phyloP scores from a whole-genome alignment of 2,113 vertebrate genomes.

The Plotosus lineatus region DNA sequence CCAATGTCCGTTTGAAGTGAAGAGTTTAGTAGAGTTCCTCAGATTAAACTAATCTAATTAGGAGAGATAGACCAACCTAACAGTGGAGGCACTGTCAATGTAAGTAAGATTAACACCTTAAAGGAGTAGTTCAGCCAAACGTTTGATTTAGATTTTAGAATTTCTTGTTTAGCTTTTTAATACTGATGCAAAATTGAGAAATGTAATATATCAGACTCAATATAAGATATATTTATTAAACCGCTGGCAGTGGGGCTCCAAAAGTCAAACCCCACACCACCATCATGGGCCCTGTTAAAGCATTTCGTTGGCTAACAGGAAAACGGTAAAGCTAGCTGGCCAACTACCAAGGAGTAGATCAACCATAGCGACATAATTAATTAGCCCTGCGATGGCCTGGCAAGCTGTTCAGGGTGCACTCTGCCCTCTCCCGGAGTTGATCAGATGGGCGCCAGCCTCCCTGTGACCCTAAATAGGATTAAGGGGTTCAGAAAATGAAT shows the following conservation, averaged over 20 bases:
- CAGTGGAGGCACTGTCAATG: background rate
- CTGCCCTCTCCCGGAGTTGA: no score
- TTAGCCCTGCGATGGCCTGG: no score
- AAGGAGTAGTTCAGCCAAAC: background rate
- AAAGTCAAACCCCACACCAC: background rate
- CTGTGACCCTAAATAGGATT: no score
- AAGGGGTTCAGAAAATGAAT: no score
- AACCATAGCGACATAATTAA: background rate
- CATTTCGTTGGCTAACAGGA: background rate
- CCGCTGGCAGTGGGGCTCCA: no score
- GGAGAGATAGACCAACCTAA: background rate
- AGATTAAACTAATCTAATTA: slow-evolving; percentile 36
- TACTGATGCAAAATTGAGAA: no score
- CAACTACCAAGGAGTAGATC: background rate
- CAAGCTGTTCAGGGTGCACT: no score
- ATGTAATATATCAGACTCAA: background rate
- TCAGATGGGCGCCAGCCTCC: no score
- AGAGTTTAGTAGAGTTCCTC: slow-evolving; percentile 5
- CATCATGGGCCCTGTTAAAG: background rate
- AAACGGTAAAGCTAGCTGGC: background rate
- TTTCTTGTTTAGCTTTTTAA: background rate
- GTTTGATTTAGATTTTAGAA: background rate
- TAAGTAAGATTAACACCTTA: background rate
- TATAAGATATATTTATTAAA: background rate
- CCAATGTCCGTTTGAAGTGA: background rate